Conservation (phyloP, 2,888 invertebrate genomes). For the Hipparchia sbordonii region DNA sequence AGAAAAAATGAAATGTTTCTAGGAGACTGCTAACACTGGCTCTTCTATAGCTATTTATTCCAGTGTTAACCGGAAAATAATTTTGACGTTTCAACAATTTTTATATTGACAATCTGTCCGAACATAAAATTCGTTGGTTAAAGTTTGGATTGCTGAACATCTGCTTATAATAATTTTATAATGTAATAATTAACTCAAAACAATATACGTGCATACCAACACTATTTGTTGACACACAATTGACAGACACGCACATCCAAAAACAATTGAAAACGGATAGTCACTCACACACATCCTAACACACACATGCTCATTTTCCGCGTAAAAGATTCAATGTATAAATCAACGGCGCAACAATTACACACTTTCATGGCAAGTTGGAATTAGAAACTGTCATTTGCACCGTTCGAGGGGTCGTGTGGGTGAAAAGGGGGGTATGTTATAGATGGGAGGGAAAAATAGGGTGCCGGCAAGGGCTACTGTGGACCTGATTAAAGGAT, state of each 20-base stretch:
- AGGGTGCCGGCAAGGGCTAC: conserved; percentile 80
- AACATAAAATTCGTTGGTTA: too few relatives aligned
- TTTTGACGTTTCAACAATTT: too few relatives aligned
- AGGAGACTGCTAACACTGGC: too few relatives aligned
- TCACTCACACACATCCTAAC: conserved; percentile 39
- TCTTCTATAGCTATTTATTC: too few relatives aligned
- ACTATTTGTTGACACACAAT: conserved; percentile 43
- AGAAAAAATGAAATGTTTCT: too few relatives aligned
- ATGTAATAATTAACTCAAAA: too few relatives aligned
- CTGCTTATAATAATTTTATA: too few relatives aligned
- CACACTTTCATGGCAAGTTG: conserved; percentile 84
- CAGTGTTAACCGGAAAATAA: too few relatives aligned
- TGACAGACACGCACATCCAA: conserved; percentile 59
- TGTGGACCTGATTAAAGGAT: conserved; percentile 82
- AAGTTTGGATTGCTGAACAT: too few relatives aligned
- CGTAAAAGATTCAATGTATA: conserved; percentile 76
- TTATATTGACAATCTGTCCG: too few relatives aligned
- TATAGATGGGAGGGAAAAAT: conserved; percentile 73
- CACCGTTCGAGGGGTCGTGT: conserved; percentile 74
- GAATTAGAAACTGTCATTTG: conserved; percentile 85
- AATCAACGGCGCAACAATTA: conserved; percentile 82
- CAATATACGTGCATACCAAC: too few relatives aligned
- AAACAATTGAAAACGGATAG: conserved; percentile 45
- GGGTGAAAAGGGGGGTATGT: conserved; percentile 52
- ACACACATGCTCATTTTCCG: conserved; percentile 57